Evolutionary conservation across 2,113 vertebrate genomes (phyloP).

Genomic region (Neolamprologus sp.): DNA sequence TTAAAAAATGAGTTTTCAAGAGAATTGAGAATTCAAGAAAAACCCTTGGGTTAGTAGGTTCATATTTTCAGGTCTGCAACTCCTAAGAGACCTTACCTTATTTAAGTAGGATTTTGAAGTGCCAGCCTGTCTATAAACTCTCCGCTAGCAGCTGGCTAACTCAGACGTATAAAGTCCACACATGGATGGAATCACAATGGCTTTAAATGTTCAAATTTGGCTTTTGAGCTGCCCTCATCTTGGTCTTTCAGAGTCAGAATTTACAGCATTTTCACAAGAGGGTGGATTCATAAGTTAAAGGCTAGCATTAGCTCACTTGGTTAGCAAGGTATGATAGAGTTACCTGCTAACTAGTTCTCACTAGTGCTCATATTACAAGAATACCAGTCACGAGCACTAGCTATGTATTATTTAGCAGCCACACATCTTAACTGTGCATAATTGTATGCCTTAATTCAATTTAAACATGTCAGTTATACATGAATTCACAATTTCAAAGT

Average conservation of each 20-base stretch:
- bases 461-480: not conserved
- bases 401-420: not conserved
- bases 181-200: rapidly evolving
- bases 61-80: not conserved
- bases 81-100: rapidly evolving
- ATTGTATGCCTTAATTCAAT: not conserved
- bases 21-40: not conserved
- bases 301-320: not conserved
- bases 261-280: not conserved
- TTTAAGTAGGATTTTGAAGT: not conserved
- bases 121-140: not conserved
- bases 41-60: not conserved
- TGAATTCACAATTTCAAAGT: not conserved
- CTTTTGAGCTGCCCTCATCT: rapidly evolving
- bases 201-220: not conserved
- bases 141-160: not conserved
- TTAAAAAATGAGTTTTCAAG: rapidly evolving
- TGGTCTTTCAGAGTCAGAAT: not conserved
- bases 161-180: rapidly evolving
- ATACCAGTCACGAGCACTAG: rapidly evolving
- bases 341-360: not conserved
- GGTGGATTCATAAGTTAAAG: not conserved
- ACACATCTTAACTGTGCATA: not conserved
- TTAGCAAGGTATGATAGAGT: not conserved
- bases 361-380: not conserved